Evolutionary conservation across 2,888 invertebrate genomes (phyloP).

Genomic region (Phorcus lineatus): DNA sequence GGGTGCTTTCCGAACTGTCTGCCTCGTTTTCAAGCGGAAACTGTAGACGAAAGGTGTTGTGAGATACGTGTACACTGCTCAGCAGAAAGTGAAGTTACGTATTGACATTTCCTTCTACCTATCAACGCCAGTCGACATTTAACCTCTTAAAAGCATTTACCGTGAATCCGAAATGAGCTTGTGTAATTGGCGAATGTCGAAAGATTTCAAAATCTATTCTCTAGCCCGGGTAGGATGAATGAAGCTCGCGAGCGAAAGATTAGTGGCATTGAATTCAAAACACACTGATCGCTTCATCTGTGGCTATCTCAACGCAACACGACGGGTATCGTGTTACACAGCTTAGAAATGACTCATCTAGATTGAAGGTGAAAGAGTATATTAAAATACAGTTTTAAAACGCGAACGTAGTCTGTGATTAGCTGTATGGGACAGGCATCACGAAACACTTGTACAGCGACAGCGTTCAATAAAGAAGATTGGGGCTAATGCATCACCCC

Average conservation of each 20-base stretch:
- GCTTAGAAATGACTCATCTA: neutral
- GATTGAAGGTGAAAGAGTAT: slow-evolving; percentile 5
- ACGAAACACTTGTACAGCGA: neutral
- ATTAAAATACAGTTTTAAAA: slow-evolving; percentile 15
- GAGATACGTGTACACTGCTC: neutral
- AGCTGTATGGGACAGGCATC: neutral
- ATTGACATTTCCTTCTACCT: neutral
- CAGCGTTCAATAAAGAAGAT: neutral
- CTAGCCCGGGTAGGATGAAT: neutral
- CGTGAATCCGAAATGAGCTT: slow-evolving; percentile 2
- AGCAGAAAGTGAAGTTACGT: neutral
- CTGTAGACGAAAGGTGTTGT: neutral
- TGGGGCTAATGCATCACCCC: no score
- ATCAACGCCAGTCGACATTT: neutral
- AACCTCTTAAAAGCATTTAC: slow-evolving; percentile 11
- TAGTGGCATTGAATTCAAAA: neutral
- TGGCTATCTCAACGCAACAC: slow-evolving; percentile 1
- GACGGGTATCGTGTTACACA: neutral
- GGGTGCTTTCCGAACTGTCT: neutral
- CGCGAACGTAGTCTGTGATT: neutral
- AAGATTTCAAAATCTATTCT: slow-evolving; percentile 8
- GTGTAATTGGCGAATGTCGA: slow-evolving; percentile 10
- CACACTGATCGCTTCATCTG: slow-evolving; percentile 3
- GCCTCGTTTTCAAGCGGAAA: slow-evolving; percentile 1
- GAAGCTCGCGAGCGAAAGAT: neutral